phyloP scores from a whole-genome alignment of 2,888 invertebrate genomes.

The Pterostichus madidus region DNA sequence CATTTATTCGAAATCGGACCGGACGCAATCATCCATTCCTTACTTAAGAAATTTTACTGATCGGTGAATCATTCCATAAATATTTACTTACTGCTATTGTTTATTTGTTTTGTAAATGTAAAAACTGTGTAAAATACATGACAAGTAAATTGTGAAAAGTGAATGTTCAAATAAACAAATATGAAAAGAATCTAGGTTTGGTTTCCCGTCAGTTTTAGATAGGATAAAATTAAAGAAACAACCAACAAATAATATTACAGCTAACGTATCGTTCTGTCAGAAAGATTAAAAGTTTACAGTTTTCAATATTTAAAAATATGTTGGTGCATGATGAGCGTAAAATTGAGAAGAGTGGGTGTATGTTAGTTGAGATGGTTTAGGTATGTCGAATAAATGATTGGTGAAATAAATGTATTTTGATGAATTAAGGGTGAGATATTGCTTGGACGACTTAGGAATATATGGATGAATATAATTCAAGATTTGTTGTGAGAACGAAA shows the following conservation, averaged over 20 bases:
- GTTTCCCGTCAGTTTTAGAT: constrained; percentile 7
- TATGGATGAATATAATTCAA: too few species aligned
- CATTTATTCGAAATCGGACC: constrained; percentile 55
- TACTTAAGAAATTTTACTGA: background rate
- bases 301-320: too few species aligned
- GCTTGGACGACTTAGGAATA: too few species aligned
- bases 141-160: constrained; percentile 18
- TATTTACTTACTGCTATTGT: background rate
- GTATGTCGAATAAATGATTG: too few species aligned
- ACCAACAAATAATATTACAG: background rate
- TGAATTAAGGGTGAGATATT: too few species aligned
- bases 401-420: too few species aligned
- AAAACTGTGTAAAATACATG: constrained; percentile 21
- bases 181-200: constrained; percentile 12
- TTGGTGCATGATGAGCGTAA: too few species aligned
- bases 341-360: too few species aligned
- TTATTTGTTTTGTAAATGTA: background rate
- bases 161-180: constrained; percentile 7
- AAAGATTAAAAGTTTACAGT: too few species aligned
- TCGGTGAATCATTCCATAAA: background rate
- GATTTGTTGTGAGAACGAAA: too few species aligned
- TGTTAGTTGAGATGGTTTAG: too few species aligned
- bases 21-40: constrained; percentile 5
- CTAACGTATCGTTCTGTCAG: too few species aligned
- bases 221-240: constrained; percentile 2